Conservation (phyloP, 2,113 vertebrate species). For the Indicator maculatus region DNA sequence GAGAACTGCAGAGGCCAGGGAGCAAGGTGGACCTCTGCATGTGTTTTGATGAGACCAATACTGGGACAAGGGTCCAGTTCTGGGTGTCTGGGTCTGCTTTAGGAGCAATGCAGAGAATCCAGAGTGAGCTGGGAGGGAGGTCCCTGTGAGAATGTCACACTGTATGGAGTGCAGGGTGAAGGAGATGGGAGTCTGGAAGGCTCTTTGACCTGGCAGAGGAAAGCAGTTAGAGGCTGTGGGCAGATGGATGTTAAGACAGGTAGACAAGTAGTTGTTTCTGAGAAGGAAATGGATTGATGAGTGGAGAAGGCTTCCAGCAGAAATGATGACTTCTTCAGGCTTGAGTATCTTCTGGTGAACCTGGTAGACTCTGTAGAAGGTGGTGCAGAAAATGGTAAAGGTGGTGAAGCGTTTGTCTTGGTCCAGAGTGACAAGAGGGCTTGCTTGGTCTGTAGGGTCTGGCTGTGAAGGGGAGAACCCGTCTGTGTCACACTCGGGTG, state of each 20-base stretch:
- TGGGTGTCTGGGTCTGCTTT: background rate
- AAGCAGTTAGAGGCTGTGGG: background rate
- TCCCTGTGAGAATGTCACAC: too few relatives aligned
- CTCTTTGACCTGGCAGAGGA: background rate
- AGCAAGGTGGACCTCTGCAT: background rate
- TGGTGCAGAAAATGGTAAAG: background rate
- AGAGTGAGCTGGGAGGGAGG: background rate
- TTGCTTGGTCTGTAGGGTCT: background rate
- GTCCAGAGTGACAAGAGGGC: background rate
- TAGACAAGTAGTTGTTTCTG: background rate
- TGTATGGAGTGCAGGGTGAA: background rate
- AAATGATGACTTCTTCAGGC: background rate
- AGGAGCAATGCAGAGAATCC: background rate
- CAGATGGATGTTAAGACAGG: background rate
- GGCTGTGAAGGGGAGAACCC: background rate
- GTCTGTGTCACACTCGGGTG: accelerated
- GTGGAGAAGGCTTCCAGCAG: background rate
- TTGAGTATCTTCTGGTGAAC: background rate
- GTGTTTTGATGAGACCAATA: background rate
- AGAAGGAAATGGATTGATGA: too few relatives aligned
- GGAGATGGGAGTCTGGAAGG: background rate
- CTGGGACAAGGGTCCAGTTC: background rate
- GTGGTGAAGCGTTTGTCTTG: background rate
- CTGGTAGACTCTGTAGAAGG: background rate
- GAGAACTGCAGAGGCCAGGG: background rate